These are phyloP conservation scores for Tenthredo livida DNA, from an alignment of 2,888 invertebrate genomes.

Conservation along the genomic window DNA sequence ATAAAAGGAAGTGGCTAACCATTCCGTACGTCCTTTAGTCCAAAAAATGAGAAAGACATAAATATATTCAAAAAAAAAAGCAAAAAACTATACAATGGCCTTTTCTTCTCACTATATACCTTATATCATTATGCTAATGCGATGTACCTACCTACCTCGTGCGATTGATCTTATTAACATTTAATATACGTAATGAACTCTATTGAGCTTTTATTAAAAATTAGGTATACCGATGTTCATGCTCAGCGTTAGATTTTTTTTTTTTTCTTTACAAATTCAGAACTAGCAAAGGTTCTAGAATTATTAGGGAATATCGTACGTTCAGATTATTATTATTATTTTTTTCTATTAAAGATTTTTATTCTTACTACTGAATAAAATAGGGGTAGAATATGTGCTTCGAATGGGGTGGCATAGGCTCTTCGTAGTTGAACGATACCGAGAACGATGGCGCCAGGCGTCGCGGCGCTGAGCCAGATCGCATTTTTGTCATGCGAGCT, in stretches of 20 bases:
- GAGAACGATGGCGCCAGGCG: slow-evolving; percentile 47
- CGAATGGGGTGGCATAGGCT: background rate
- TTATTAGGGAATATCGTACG: no score
- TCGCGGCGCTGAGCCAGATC: slow-evolving; percentile 1
- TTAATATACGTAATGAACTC: background rate
- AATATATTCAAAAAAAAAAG: background rate
- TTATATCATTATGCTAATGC: background rate
- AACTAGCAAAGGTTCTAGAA: no score
- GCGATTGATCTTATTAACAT: background rate
- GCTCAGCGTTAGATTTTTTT: background rate
- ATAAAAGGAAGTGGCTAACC: background rate
- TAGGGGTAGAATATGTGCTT: background rate
- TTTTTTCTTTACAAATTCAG: background rate
- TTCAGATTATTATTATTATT: no score
- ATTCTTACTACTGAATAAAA: background rate
- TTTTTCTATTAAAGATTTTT: background rate
- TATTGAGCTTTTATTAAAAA: background rate
- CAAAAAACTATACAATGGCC: background rate
- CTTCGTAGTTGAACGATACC: slow-evolving; percentile 32
- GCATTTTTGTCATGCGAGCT: background rate
- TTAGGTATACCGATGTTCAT: background rate
- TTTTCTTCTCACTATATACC: background rate
- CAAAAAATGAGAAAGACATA: background rate
- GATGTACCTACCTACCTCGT: background rate
- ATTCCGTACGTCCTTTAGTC: background rate